Evolutionary conservation across 2,888 invertebrate species (phyloP), one percentile per base, ranked within the genome.

Genomic region (Calameuta idolon): DNA sequence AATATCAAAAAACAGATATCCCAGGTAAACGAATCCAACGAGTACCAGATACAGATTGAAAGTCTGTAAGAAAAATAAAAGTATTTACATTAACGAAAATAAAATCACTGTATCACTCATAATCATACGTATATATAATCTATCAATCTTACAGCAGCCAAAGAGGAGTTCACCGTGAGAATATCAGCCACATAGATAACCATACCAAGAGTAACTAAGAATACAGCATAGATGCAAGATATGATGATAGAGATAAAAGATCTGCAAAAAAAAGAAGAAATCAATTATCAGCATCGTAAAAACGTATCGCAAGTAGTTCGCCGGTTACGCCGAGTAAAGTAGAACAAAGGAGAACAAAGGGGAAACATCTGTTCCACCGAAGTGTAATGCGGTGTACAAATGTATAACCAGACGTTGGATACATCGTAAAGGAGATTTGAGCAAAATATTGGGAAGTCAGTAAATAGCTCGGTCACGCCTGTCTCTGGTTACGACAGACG

Each of bases 151-250:
- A 95, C 95, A 92, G 94, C 93, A 69, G 94, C 93, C 79, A 94
- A 88, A 5, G 92, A 90, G 15, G 89, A 89, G 76, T 90, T 87
- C 31, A 91, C 90, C 11, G 93, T 82, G 77, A 95, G 92, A 74
- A 94, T 91, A 86, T 95, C 95, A 75, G 93, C 93, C 40, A 95
- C 88, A 85, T 95, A 95, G 55, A 95, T 92, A 4, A 95, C 94
- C 11, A 94, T 84, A 40, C 96, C 96, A 35, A 95, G 89, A 34
- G 95, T 94, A 5, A 96, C 93, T 80, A 96, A 89, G 83, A 95
- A 92, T 81, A 95, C 93, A 71, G 95, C 95, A 86, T 96, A 96
- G 85, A 95, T 94, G 80, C 94, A 93, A 88, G 95, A 95, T 83
- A 94, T 89, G 76, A 94, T 93, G 75, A 93, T 92, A 4, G 94